Evolutionary conservation across 37 sponge, comb jelly and placozoan species (phyloP).

Genomic region (Hormiphora californensis): DNA sequence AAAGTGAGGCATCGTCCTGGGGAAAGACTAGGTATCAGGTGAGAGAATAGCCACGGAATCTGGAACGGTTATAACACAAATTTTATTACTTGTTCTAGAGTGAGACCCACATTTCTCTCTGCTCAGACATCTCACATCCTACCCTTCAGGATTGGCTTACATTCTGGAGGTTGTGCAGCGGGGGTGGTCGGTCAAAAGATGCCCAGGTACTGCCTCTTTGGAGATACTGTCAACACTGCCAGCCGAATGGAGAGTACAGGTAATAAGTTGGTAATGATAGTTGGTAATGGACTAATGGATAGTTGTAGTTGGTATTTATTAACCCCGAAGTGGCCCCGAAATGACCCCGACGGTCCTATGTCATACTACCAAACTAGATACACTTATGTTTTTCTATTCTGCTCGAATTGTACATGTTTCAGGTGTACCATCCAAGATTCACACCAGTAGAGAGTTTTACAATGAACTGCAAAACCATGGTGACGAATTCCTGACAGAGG

Average conservation of each 20-base stretch:
- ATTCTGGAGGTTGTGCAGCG: neutral
- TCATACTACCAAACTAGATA: too few species aligned
- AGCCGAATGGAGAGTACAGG: conserved; percentile 16
- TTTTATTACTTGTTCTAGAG: neutral
- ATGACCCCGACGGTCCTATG: too few species aligned
- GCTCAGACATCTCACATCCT: too few species aligned
- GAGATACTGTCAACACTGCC: conserved; percentile 10
- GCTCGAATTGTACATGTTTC: too few species aligned
- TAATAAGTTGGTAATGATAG: too few species aligned
- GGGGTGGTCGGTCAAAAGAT: neutral
- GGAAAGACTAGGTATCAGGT: neutral
- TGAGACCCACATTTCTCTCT: neutral
- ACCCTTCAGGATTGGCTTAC: neutral
- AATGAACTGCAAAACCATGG: neutral
- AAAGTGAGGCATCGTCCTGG: neutral
- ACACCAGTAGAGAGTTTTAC: neutral
- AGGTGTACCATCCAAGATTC: neutral
- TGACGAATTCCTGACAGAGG: neutral
- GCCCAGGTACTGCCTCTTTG: conserved; percentile 5
- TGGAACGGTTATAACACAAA: neutral
- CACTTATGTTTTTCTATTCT: too few species aligned
- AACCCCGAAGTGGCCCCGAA: too few species aligned
- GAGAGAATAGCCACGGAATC: neutral
- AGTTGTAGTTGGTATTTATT: too few species aligned
- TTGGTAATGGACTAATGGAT: too few species aligned